Conservation (phyloP, 2,888 invertebrate species). For the Drosophila subquinaria region DNA sequence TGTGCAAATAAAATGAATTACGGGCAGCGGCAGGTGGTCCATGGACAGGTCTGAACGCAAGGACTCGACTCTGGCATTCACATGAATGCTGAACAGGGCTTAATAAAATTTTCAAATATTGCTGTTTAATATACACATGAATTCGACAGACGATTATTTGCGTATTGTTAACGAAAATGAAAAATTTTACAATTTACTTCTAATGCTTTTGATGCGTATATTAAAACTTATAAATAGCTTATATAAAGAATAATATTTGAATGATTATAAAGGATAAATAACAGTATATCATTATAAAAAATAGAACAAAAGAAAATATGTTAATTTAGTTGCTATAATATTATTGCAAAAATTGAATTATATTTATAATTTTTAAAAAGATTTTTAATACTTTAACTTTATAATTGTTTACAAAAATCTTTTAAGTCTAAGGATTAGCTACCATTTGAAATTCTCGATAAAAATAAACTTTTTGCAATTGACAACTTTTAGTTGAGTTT, state of each 20-base stretch:
- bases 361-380: too few relatives aligned
- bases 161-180: neutral
- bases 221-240: too few relatives aligned
- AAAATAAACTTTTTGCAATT: slow-evolving; percentile 24
- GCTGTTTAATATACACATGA: neutral
- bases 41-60: neutral
- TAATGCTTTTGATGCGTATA: neutral
- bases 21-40: slow-evolving; percentile 15
- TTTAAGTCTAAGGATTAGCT: neutral
- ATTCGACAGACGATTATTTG: neutral
- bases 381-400: neutral
- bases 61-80: neutral
- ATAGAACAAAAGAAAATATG: too few relatives aligned
- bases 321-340: too few relatives aligned
- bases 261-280: too few relatives aligned
- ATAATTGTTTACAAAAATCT: neutral
- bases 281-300: too few relatives aligned
- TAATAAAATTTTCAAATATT: slow-evolving; percentile 1
- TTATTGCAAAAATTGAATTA: too few relatives aligned
- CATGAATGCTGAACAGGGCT: neutral
- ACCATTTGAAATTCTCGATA: slow-evolving; percentile 5
- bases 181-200: neutral
- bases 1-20: slow-evolving; percentile 58
- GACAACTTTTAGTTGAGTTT: slow-evolving; percentile 32
- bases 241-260: too few relatives aligned